These are phyloP conservation scores for Spilosoma lubricipeda DNA, from an alignment of 2,888 invertebrate genomes.

Conservation along the genomic window DNA sequence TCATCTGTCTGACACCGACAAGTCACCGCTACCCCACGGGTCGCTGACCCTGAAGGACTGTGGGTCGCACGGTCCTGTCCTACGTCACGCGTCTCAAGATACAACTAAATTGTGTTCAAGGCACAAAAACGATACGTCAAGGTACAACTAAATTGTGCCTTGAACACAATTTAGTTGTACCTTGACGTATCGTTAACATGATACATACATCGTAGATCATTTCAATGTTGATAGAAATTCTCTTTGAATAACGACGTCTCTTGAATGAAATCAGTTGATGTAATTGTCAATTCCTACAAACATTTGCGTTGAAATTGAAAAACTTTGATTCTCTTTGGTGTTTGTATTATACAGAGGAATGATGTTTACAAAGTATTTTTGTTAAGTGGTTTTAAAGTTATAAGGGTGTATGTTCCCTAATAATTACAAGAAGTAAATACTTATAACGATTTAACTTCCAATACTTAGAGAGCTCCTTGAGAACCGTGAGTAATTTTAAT, in stretches of 20 bases:
- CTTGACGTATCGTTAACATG: too few relatives aligned
- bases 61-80: conserved; percentile 40
- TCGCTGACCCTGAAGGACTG: conserved; percentile 49
- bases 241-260: conserved; percentile 17
- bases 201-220: conserved; percentile 4
- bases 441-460: background rate
- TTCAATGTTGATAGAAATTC: conserved; percentile 9
- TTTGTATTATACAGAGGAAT: conserved; percentile 21
- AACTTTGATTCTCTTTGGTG: conserved; percentile 29
- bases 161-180: background rate
- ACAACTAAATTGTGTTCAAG: conserved; percentile 16
- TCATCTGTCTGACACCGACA: conserved; percentile 50
- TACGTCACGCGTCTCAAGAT: conserved; percentile 43
- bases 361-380: background rate
- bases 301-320: conserved; percentile 35
- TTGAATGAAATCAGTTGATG: conserved; percentile 39
- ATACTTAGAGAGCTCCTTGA: conserved; percentile 20
- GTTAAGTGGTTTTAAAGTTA: background rate
- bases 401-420: background rate
- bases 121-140: too few relatives aligned
- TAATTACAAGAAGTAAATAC: background rate
- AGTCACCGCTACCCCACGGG: conserved; percentile 56
- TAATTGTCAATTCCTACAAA: conserved; percentile 39
- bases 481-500: conserved; percentile 54
- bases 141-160: conserved; percentile 23